Evolutionary conservation across 1,140 invertebrate species (phyloP), one percentile per base, ranked within the genome.

Genomic region (Oncopeltus fasciatus): DNA sequence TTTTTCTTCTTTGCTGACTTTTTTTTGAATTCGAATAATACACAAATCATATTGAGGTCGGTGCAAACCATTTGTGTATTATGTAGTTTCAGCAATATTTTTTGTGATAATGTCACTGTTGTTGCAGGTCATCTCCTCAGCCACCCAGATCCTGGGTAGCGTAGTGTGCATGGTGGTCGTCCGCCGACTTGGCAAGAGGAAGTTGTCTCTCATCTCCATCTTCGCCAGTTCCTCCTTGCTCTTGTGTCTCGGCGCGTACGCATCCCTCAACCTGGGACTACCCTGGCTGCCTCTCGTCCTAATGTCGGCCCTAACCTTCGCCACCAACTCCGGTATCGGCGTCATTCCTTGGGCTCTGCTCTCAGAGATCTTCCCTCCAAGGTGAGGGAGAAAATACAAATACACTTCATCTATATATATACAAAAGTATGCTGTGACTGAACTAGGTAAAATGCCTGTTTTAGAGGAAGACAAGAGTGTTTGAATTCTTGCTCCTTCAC

Each of bases 141-240:
- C 46, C 16, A 56, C 61, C 21, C 65, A 62, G 9, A 53, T 65
- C 14, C 5, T 66, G 1, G 67, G 67, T 5, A 28, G 44, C 29
- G 8, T 68, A 1, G 46, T 51, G 2, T 67, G 67, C 27, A 68
- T 67, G 61, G 33, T 49, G 2, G 47, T 62, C 1, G 65, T 69
- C 2, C 60, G 63, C 14, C 44, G 58, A 27, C 20, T 74, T 26
- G 74, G 77, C 33, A 72, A 76, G 62, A 64, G 76, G 28, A n/a
- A 67, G 1, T 59, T 75, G n/a, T 70, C 67, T 2, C 64, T 74
- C 3, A 57, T 67, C 8, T 73, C 77, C n/a, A 69, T 73, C 46
- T 59, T 66, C 0, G 29, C 49, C 0, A 71, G 71, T 38, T 57
- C 69, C 1, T 1, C 57, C 1, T 56, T 63, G 28, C 64, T 57